phyloP scores from a whole-genome alignment of 2,888 invertebrate genomes.

The Cetonia aurata region DNA sequence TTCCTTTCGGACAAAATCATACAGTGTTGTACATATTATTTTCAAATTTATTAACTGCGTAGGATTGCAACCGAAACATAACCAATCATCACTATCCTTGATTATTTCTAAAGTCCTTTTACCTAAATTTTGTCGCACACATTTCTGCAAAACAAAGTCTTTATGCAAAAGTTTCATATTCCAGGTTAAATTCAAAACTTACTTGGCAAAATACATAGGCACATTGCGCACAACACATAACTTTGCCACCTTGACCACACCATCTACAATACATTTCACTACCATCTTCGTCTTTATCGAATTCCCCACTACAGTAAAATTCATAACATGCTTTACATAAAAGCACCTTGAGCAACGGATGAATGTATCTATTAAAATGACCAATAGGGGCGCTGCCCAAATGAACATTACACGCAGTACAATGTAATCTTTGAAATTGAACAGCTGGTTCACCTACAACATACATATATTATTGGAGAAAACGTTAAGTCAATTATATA shows the following conservation, averaged over 20 bases:
- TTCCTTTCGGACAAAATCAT: constrained; percentile 76
- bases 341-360: constrained; percentile 80
- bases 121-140: constrained; percentile 81
- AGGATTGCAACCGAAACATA: constrained; percentile 81
- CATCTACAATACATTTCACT: constrained; percentile 86
- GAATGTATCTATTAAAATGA: constrained; percentile 76
- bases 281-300: constrained; percentile 86
- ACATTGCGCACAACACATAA: constrained; percentile 83
- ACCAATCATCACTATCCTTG: constrained; percentile 83
- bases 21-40: constrained; percentile 79
- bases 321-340: constrained; percentile 80
- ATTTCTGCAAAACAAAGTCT: constrained; percentile 71
- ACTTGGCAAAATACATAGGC: constrained; percentile 81
- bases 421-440: constrained; percentile 75
- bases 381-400: constrained; percentile 78
- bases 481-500: constrained; percentile 9
- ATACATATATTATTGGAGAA: constrained; percentile 9
- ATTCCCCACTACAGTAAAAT: constrained; percentile 85
- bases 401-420: constrained; percentile 81
- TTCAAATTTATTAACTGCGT: constrained; percentile 75
- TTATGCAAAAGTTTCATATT: not conserved
- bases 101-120: constrained; percentile 76
- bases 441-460: constrained; percentile 71
- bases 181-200: constrained; percentile 52
- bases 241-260: constrained; percentile 81